A percentile compares a stretch with the other conserved stretches of the same genome.
These are phyloP conservation scores for Micromussa lordhowensis DNA, from an alignment of 92 coral and sea anemone species.

Conservation along the genomic window DNA sequence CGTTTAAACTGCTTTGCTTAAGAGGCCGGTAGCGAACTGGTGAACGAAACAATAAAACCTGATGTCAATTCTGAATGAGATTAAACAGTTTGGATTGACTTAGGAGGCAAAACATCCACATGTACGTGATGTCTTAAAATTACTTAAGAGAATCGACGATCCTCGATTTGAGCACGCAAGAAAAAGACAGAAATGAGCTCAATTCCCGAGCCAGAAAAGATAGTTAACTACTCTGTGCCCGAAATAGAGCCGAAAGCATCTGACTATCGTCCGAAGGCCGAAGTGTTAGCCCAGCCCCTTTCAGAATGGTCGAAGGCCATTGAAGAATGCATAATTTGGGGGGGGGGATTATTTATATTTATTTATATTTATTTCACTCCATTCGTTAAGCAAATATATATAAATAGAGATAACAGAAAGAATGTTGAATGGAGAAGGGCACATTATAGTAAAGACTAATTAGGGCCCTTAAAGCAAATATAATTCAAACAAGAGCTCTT, in stretches of 20 bases:
- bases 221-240: not conserved
- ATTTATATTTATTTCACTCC: too few species aligned
- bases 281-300: slow-evolving; percentile 61
- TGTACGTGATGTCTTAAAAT: not conserved
- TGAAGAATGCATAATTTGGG: slow-evolving; percentile 66
- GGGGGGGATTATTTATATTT: too few species aligned
- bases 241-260: slow-evolving; percentile 40
- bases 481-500: too few species aligned
- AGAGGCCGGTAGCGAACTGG: not conserved
- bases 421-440: too few species aligned
- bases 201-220: slow-evolving; percentile 36
- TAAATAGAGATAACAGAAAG: too few species aligned
- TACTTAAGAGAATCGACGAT: not conserved
- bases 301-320: slow-evolving; percentile 78
- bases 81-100: not conserved
- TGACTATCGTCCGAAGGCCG: slow-evolving; percentile 11
- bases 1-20: not conserved
- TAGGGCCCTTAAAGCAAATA: too few species aligned
- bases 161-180: not conserved
- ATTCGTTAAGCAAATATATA: too few species aligned
- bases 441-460: too few species aligned
- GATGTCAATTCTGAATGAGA: not conserved
- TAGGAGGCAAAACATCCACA: not conserved
- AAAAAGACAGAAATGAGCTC: not conserved
- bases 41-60: not conserved